Conservation (phyloP, 2,113 vertebrate species). For the Cromileptes altivelis region DNA sequence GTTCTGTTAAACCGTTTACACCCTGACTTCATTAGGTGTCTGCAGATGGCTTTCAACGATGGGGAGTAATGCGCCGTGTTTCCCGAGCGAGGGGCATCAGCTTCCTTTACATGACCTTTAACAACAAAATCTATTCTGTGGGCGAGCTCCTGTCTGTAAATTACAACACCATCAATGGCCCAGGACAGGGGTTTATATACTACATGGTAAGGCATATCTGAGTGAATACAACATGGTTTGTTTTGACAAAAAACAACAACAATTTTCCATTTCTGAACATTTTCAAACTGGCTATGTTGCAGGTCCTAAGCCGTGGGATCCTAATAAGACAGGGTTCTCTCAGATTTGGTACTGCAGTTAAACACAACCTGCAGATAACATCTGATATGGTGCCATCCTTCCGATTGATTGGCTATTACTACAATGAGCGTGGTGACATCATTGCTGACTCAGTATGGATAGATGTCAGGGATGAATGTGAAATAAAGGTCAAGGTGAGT, state of each 20-base stretch:
- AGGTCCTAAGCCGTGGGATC: constrained; percentile 80
- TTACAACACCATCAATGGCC: constrained; percentile 53
- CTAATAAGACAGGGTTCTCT: constrained; percentile 8
- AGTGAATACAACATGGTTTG: background rate
- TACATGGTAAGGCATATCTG: constrained; percentile 84
- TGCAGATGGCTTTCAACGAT: constrained; percentile 45
- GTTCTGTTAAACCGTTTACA: background rate
- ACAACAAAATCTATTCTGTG: constrained; percentile 57
- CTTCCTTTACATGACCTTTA: constrained; percentile 73
- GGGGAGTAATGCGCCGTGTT: constrained; percentile 39
- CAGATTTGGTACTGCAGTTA: background rate
- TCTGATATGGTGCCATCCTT: constrained; percentile 85
- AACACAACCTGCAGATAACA: constrained; percentile 50
- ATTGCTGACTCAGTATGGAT: constrained; percentile 88
- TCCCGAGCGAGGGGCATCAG: constrained; percentile 58
- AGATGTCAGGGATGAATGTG: constrained; percentile 84
- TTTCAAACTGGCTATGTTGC: constrained; percentile 15
- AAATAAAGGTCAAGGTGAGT: constrained; percentile 82
- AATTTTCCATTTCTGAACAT: background rate
- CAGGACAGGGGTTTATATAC: constrained; percentile 77
- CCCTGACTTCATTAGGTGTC: constrained; percentile 59
- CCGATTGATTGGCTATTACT: constrained; percentile 87
- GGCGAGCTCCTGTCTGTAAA: constrained; percentile 65
- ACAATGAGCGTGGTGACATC: constrained; percentile 67
- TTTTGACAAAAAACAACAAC: background rate